A percentile compares a stretch with the other conserved stretches of the same genome.
phyloP scores from a whole-genome alignment of 1,140 invertebrate genomes.

The Orussus abietinus region DNA sequence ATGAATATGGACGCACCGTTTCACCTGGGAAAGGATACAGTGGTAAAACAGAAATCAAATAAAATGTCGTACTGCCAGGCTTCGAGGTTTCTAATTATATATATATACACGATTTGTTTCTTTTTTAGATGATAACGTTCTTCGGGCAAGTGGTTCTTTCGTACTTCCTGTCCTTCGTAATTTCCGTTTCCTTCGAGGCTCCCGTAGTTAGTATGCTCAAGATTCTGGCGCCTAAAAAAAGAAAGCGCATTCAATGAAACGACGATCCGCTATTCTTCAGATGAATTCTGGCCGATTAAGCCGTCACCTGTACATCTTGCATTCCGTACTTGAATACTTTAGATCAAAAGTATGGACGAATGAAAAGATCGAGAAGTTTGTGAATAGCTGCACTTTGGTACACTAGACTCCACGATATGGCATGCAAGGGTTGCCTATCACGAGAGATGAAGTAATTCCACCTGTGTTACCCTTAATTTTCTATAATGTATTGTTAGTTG shows the following conservation, averaged over 20 bases:
- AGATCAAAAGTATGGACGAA: too few relatives aligned
- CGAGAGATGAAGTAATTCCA: too few relatives aligned
- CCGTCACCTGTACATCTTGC: too few relatives aligned
- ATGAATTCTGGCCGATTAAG: too few relatives aligned
- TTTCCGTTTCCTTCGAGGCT: conserved; percentile 77
- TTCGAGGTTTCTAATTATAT: too few relatives aligned
- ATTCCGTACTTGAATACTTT: too few relatives aligned
- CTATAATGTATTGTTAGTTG: conserved; percentile 16
- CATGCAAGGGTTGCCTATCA: too few relatives aligned
- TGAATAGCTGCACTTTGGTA: too few relatives aligned
- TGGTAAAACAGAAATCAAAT: conserved; percentile 58
- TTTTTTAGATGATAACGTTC: conserved; percentile 68
- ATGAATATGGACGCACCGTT: conserved; percentile 75
- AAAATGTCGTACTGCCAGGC: too few relatives aligned
- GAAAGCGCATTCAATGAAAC: conserved; percentile 52
- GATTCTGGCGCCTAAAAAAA: conserved; percentile 67
- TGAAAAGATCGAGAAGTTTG: too few relatives aligned
- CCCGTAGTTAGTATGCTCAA: conserved; percentile 82
- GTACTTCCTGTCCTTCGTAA: conserved; percentile 70
- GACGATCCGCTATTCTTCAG: too few relatives aligned
- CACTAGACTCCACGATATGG: too few relatives aligned
- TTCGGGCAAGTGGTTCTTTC: conserved; percentile 73
- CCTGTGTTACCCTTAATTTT: conserved; percentile 16
- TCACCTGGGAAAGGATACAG: conserved; percentile 70
- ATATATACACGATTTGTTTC: conserved; percentile 15